These are phyloP conservation scores for Neolamprologus fasciatus DNA, from an alignment of 2,113 vertebrate genomes.

Conservation along the genomic window DNA sequence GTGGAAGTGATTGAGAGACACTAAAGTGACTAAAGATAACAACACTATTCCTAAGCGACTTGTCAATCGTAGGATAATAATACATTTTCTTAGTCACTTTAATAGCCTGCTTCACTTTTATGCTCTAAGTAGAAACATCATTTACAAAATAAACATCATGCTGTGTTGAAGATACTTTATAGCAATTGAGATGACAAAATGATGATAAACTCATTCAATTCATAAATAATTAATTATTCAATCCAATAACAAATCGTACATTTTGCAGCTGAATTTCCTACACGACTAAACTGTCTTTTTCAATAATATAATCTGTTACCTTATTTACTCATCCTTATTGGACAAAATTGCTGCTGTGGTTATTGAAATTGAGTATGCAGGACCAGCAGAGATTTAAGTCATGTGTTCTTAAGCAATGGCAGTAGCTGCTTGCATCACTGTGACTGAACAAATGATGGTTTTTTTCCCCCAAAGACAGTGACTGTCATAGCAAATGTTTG, in stretches of 20 bases:
- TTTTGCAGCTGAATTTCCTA: background rate
- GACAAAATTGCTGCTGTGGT: background rate
- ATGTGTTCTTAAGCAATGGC: background rate
- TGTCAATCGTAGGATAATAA: background rate
- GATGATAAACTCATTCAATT: background rate
- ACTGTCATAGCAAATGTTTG: background rate
- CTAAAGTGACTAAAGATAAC: background rate
- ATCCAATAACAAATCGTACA: accelerated
- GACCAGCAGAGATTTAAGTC: background rate
- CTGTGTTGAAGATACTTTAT: background rate
- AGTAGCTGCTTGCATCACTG: background rate
- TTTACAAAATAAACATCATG: background rate
- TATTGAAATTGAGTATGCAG: background rate
- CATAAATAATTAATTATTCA: background rate
- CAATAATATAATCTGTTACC: background rate
- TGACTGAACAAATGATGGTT: accelerated
- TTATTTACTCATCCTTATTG: background rate
- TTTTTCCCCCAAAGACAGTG: background rate
- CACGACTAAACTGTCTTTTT: background rate
- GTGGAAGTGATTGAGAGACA: background rate
- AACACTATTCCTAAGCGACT: background rate
- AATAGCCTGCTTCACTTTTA: background rate
- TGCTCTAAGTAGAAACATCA: background rate
- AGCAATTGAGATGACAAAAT: background rate
- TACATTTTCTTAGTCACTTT: background rate